Evolutionary conservation across 2,888 invertebrate species (phyloP), one percentile per base, ranked within the genome.

Genomic region (Adelognathus sp.): DNA sequence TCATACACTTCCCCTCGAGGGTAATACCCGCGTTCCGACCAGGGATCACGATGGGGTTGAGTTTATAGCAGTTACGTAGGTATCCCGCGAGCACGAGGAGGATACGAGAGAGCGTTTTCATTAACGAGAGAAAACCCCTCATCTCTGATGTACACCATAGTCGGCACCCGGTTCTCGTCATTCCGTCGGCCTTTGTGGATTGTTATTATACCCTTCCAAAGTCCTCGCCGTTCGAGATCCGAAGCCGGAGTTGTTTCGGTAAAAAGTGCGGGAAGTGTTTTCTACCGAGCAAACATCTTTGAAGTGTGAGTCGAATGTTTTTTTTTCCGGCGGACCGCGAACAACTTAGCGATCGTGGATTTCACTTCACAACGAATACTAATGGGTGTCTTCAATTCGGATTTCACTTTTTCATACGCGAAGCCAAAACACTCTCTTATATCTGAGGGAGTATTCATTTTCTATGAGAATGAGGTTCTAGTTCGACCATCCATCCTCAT

Each of bases 101-200:
- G 29, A 39, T 9, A 36, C 52, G 69, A 24, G 46, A 24, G 54
- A 29, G 29, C 63, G 50, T 75, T 80, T 80, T 77, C 77, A 80
- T 80, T 77, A 80, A 80, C 77, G 71, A 80, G 67, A 54, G 16
- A 72, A 78, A 73, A 69, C 52, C 58, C 29, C 50, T 29, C 54
- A 31, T 58, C 56, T 39, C n/a, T 29, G 52, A 18, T 39, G 14
- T 5, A 33, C 31, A 2, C 9, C 29, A 14, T 21, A 27, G 18
- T 11, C 24, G 14, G 9, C 66, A 24, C 21, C 24, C n/a, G 46
- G 1, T 46, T 46, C 11, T 60, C 60, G 16, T 41, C 61, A 56
- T 54, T 63, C 24, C 33, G 63, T n/a, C n/a, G n/a, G n/a, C 46
- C 29, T 54, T 76, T 61, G 56, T 29, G 14, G 27, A 52, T 27